Base-by-base conservation (phyloP, 2,797 vertebrate species). In the Adelosebastes latens region DNA sequence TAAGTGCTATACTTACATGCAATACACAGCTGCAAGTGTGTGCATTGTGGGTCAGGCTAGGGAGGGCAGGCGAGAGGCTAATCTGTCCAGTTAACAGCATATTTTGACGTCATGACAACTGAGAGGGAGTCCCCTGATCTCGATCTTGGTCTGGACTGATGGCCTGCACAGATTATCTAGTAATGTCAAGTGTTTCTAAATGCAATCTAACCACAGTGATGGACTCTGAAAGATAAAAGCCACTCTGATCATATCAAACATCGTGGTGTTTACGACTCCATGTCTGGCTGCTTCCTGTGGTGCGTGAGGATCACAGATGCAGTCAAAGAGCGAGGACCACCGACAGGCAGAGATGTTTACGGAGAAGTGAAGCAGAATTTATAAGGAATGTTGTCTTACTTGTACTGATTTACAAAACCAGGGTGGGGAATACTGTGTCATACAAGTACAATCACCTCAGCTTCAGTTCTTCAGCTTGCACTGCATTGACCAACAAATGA, bases 221-320 rank as follows among this genome's bases (percentile, higher is more conserved):
- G 63, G 58, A 75, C 52, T 65, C n/a, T 46, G 53, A 59, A 22
- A 68, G 64, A 75, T 74, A 61, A 77, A 71, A 79, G 14, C 52
- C 20, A 3, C 58, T 42, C 56, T 27, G 74, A 83, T 78, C 59
- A 18, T 75, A 72, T 82, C 25, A 39, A 60, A 31, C n/a, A 4
- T 60, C 20, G 39, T 20, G 16, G 34, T 10, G 61, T 74, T 60
- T 74, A 58, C 24, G 4, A 11, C 55, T 42, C 6, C 9, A 39
- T 12, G 34, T 49, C 53, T 20, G 34, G 34, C 63, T 58, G 82
- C 72, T 74, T 79, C 68, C 77, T 2, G 80, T n/a, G 53, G 60
- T 8, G 59, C 8, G n/a, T 14, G 34, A 64, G 31, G 39, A 68
- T 75, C 49, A 52, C 59, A 63, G 59, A 53, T 36, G 53, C 18